These are phyloP conservation scores for Drosophila takahashii DNA, from an alignment of 1,140 invertebrate genomes.

Conservation along the genomic window DNA sequence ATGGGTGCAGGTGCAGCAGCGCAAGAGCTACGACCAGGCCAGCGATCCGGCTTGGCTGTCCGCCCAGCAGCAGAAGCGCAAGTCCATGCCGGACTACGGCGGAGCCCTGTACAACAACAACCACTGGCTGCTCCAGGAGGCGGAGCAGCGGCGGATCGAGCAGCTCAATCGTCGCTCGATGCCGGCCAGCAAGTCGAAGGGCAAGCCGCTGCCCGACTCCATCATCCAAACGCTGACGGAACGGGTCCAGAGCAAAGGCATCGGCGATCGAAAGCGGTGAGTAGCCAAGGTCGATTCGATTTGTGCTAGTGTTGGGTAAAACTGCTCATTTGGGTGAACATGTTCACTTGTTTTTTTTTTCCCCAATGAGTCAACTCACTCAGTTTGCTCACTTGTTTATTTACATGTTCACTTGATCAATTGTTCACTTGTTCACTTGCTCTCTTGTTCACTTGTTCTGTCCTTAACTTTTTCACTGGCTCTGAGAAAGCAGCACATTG, in stretches of 20 bases:
- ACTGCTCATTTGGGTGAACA: too few relatives aligned
- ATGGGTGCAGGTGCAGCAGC: constrained; percentile 81
- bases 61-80: constrained; percentile 87
- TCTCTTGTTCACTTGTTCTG: too few relatives aligned
- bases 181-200: constrained; percentile 56
- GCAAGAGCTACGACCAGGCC: constrained; percentile 53
- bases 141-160: constrained; percentile 91
- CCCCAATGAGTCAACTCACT: too few relatives aligned
- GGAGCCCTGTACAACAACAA: constrained; percentile 86
- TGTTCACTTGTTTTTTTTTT: too few relatives aligned
- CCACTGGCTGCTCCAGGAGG: constrained; percentile 96
- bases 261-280: constrained; percentile 85
- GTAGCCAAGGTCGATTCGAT: background rate
- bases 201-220: constrained; percentile 88
- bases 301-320: too few relatives aligned
- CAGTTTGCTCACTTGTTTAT: too few relatives aligned
- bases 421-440: too few relatives aligned
- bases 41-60: constrained; percentile 86
- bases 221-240: constrained; percentile 90
- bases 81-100: constrained; percentile 87
- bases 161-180: constrained; percentile 63
- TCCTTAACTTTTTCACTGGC: too few relatives aligned
- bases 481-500: too few relatives aligned
- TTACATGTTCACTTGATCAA: too few relatives aligned
- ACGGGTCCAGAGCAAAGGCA: constrained; percentile 88